A percentile compares a stretch with the other conserved stretches of the same genome.
phyloP scores from a whole-genome alignment of 2,888 invertebrate genomes.

The Tipula helvola region DNA sequence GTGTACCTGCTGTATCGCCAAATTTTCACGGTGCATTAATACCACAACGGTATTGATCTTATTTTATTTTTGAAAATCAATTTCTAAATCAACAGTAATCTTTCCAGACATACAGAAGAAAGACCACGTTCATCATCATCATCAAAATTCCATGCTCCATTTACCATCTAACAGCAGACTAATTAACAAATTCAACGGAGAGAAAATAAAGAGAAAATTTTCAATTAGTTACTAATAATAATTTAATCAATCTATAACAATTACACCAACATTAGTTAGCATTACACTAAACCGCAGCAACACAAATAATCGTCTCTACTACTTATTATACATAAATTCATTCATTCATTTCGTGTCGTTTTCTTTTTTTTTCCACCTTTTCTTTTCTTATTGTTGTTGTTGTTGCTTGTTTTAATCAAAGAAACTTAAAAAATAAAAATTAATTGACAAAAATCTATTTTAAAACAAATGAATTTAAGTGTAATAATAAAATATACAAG shows the following conservation, averaged over 20 bases:
- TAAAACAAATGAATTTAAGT: neutral
- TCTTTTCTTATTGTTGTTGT: neutral
- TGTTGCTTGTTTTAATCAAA: neutral
- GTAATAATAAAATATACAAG: neutral
- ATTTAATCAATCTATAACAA: neutral
- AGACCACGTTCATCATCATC: neutral
- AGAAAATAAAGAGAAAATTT: neutral
- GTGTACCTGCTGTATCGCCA: too few species aligned
- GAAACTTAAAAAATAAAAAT: neutral
- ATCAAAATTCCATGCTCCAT: neutral
- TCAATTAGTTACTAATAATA: neutral
- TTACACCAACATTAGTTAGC: neutral
- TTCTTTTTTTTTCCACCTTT: neutral
- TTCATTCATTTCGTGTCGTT: neutral
- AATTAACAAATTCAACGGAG: neutral
- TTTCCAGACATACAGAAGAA: neutral
- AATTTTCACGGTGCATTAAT: too few species aligned
- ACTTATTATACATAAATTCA: neutral
- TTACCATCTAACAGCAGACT: neutral
- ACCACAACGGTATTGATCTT: too few species aligned
- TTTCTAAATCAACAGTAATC: neutral
- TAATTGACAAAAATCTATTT: constrained; percentile 4
- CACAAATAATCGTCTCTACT: neutral
- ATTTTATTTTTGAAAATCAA: neutral
- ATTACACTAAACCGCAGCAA: neutral